A percentile compares a stretch with the other conserved stretches of the same genome.
phyloP scores from a whole-genome alignment of 1,140 invertebrate genomes.

The Brachionus rubens region DNA sequence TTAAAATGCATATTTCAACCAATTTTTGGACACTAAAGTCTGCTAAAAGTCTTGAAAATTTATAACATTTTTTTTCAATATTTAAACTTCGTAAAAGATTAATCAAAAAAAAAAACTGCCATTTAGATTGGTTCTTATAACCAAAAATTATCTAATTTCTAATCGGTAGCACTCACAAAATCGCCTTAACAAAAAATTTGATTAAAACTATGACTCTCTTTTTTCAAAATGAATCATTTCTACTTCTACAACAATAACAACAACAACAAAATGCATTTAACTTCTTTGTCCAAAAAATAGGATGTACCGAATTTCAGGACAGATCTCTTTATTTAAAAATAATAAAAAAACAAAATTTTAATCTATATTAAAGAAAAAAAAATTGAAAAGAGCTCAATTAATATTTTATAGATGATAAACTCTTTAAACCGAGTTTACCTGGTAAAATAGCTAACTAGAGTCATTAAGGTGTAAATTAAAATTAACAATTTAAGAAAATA shows the following conservation, averaged over 20 bases:
- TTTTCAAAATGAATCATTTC: neutral
- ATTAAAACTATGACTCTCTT: too few relatives aligned
- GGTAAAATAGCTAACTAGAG: neutral
- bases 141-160: conserved; percentile 20
- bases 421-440: neutral
- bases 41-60: neutral
- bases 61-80: too few relatives aligned
- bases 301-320: conserved; percentile 26
- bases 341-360: conserved; percentile 14
- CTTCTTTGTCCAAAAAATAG: conserved; percentile 29
- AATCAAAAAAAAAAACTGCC: neutral
- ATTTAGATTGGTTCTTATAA: neutral
- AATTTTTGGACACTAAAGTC: conserved; percentile 12
- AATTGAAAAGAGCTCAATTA: neutral
- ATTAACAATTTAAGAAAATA: too few relatives aligned
- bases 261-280: conserved; percentile 9
- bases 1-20: conserved; percentile 1
- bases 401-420: conserved; percentile 24
- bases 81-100: too few relatives aligned
- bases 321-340: conserved; percentile 34
- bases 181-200: too few relatives aligned
- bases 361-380: conserved; percentile 18
- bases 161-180: too few relatives aligned
- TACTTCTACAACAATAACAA: neutral
- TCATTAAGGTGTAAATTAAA: too few relatives aligned